Evolutionary conservation across 2,888 invertebrate species (phyloP), one percentile per base, ranked within the genome.

Genomic region (Andrena bucephala): DNA sequence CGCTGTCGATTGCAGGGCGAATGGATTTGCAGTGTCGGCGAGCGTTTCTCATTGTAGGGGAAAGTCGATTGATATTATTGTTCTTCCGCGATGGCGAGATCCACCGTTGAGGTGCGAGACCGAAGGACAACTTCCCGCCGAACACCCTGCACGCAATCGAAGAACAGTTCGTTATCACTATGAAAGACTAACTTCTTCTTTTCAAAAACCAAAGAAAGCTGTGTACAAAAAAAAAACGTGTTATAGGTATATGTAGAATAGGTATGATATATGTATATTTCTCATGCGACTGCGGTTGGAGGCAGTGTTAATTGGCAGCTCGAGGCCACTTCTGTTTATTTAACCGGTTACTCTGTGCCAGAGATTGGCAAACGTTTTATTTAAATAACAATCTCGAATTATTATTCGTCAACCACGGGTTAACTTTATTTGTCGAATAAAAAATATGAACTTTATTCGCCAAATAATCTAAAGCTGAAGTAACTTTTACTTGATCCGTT

Each of bases 221-320:
- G 68, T 83, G 81, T 85, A 84, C 85, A 83, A 83, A 85, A 77
- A 77, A 83, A 74, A 75, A 66, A 81, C 79, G 81, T 84, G 82
- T 83, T 83, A 78, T 81, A 75, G 69, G 62, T 60, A 77, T 81
- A 82, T 16, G 70, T 85, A 86, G 68, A 78, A 60, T 79, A 77
- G 82, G 62, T 27, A 59, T 62, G 50, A 59, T 71, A 29, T 63
- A 77, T 68, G 76, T 59, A 78, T 68, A 71, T 48, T 50, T 68
- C 74, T 75, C 62, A 74, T 63, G 68, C 65, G 79, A 76, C 36
- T 36, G 36, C n/a, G 31, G 24, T 27, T 7, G 13, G 57, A 5
- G 24, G 20, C 1, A 3, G 27, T 16, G 20, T 57, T 57, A 1
- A 57, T 27, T 57, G 8, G 24, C 57, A 4, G 24, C 57, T 57